phyloP scores from a whole-genome alignment of 2,797 vertebrate species.

The Coendou prehensilis region DNA sequence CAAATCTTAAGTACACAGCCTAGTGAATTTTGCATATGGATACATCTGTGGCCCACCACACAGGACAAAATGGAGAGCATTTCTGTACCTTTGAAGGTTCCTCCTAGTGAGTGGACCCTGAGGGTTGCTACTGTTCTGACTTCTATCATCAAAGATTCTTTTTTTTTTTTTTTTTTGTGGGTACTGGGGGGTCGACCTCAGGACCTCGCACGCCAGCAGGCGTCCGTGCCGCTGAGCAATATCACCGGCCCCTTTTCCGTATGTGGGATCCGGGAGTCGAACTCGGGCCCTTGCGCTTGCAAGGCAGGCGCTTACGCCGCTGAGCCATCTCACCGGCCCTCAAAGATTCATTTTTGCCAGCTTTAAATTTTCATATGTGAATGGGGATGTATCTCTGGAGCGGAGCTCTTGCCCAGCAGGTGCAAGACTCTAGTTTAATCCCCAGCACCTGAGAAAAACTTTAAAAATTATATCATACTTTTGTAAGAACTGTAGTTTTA shows the following conservation, averaged over 20 bases:
- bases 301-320: too few relatives aligned
- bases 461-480: neutral
- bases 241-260: too few relatives aligned
- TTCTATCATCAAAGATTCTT: neutral
- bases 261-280: too few relatives aligned
- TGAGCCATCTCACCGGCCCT: neutral
- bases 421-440: neutral
- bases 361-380: neutral
- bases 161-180: neutral
- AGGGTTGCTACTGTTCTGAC: neutral
- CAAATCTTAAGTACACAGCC: neutral
- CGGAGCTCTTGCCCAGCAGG: neutral
- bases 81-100: neutral
- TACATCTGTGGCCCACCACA: neutral
- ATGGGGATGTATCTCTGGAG: neutral
- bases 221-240: too few relatives aligned
- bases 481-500: neutral
- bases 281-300: too few relatives aligned
- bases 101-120: neutral
- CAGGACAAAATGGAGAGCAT: neutral
- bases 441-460: neutral
- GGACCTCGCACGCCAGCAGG: too few relatives aligned
- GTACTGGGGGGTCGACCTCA: too few relatives aligned
- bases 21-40: neutral
- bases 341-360: neutral